Base-by-base conservation (phyloP, 2,113 vertebrate species). In the Azemiops feae region DNA sequence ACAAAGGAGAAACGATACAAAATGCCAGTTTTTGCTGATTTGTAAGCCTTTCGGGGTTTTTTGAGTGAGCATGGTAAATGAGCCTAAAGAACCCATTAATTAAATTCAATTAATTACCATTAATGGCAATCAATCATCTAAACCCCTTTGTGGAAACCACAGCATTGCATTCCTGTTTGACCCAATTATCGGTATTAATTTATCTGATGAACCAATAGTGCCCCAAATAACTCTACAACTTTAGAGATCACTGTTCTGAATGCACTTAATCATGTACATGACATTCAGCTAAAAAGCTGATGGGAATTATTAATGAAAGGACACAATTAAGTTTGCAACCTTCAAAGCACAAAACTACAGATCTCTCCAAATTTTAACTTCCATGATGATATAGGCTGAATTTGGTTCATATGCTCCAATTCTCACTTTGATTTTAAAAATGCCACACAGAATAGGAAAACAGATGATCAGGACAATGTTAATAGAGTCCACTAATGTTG, bases 41-140 rank as follows among this genome's bases (percentile, higher is more conserved):
- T 93, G 92, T 95, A 94, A 74, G 92, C 92, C 93, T 95, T 92
- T 88, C 43, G 69, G 7, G 87, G 50, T 94, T 95, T 93, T 93
- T 74, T 89, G 94, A 86, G 1, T 58, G 27, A 81, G 20, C 52
- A 94, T 95, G 10, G 93, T 85, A 94, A 93, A 94, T 43, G 85
- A 34, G 52, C 85, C 39, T 89, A 91, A 89, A 64, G 92, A 93
- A 93, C 12, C 16, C 88, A 90, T 87, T 60, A 55, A 93, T 93
- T 30, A 10, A 8, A 91, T 53, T 64, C 50, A 91, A 93, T 55
- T 69, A 93, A 86, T 60, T 93, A 92, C 95, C 95, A 92, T 54
- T 92, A 92, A 94, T 94, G 91, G 87, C 93, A 95, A 89, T 86
- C 50, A 57, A 91, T 93, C 92, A 93, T 43, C 89, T 88, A 69